phyloP scores from a whole-genome alignment of 1,140 invertebrate genomes.

The Bombus sylvicola region DNA sequence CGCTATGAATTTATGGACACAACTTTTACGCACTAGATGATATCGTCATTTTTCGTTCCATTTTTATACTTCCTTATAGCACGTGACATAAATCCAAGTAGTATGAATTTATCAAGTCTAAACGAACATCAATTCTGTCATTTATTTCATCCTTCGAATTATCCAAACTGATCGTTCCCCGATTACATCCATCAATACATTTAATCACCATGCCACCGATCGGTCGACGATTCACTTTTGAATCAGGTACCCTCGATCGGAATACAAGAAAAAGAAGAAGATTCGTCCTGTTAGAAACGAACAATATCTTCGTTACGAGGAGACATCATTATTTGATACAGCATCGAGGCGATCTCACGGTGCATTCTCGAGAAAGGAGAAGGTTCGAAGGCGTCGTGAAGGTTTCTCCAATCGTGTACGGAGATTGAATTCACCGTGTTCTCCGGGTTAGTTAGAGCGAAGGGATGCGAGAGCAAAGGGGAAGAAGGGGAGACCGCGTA shows the following conservation, averaged over 20 bases:
- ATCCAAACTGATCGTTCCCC: neutral
- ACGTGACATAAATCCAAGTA: too few relatives aligned
- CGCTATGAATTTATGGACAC: neutral
- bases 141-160: neutral
- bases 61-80: too few relatives aligned
- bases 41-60: too few relatives aligned
- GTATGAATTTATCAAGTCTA: neutral
- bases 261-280: neutral
- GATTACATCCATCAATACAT: neutral
- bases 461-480: too few relatives aligned
- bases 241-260: neutral
- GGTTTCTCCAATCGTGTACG: constrained; percentile 54
- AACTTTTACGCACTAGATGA: too few relatives aligned
- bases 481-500: constrained; percentile 53
- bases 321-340: constrained; percentile 58
- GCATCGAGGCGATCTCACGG: constrained; percentile 52
- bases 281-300: constrained; percentile 24
- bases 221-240: neutral
- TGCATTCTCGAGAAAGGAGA: constrained; percentile 21
- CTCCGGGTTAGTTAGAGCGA: constrained; percentile 62
- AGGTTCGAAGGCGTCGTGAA: constrained; percentile 16
- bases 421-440: constrained; percentile 49
- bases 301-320: constrained; percentile 48
- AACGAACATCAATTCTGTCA: neutral
- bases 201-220: neutral